These are phyloP conservation scores for Prionace glauca DNA, from an alignment of 2,797 vertebrate species.

Conservation along the genomic window DNA sequence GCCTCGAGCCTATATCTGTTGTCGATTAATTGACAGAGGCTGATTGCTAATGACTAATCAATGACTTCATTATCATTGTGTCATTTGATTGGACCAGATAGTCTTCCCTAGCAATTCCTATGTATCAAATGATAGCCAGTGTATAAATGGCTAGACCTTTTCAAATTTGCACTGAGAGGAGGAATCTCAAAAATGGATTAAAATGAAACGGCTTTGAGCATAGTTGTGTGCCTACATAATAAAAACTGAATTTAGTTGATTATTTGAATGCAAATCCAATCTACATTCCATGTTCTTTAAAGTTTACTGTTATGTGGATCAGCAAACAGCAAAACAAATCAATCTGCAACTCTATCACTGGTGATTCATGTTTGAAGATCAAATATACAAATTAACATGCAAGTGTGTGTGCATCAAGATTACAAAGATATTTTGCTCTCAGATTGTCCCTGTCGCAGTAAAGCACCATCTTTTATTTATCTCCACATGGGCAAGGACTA, in stretches of 20 bases:
- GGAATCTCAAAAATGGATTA: background rate
- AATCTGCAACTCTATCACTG: too few species aligned
- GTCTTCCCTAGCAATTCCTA: background rate
- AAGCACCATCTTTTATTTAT: background rate
- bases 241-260: background rate
- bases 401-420: too few species aligned
- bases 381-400: background rate
- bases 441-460: background rate
- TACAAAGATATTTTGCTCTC: background rate
- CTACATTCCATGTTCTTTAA: background rate
- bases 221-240: background rate
- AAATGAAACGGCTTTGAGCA: background rate
- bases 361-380: too few species aligned
- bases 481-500: background rate
- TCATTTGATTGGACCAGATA: background rate
- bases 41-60: background rate
- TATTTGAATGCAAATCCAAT: background rate
- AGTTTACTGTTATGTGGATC: background rate
- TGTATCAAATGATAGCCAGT: background rate
- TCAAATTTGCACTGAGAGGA: background rate
- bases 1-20: background rate
- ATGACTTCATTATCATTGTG: too few species aligned
- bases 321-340: too few species aligned
- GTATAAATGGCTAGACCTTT: background rate
- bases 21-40: background rate